Conservation (phyloP, 2,888 invertebrate genomes). For the Cyaniris semiargus region DNA sequence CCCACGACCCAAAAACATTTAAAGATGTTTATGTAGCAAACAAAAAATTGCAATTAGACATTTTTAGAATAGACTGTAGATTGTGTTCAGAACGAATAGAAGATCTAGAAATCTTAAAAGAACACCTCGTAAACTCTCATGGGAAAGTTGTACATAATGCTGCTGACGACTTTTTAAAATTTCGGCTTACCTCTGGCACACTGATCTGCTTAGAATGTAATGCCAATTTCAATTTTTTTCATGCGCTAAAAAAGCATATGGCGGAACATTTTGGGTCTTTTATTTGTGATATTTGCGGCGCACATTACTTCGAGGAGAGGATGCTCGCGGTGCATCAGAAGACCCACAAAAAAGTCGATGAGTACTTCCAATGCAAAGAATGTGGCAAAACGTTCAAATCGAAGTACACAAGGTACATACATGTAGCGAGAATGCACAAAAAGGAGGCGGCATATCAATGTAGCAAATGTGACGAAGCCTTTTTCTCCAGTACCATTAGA, state of each 20-base stretch:
- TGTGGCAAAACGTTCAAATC: slow-evolving; percentile 72
- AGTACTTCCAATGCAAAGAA: slow-evolving; percentile 70
- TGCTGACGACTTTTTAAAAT: slow-evolving; percentile 59
- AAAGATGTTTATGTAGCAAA: slow-evolving; percentile 46
- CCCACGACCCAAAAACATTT: slow-evolving; percentile 58
- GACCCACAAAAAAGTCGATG: slow-evolving; percentile 60
- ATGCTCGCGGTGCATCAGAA: slow-evolving; percentile 68
- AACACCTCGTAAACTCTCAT: slow-evolving; percentile 54
- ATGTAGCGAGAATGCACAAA: slow-evolving; percentile 61
- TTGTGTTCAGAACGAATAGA: slow-evolving; percentile 56
- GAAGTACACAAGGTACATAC: slow-evolving; percentile 64
- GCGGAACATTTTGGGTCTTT: slow-evolving; percentile 68
- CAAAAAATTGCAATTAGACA: slow-evolving; percentile 58
- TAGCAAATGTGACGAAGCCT: slow-evolving; percentile 63
- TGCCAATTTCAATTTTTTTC: slow-evolving; percentile 55
- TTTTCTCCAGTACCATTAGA: slow-evolving; percentile 62
- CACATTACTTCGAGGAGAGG: slow-evolving; percentile 70
- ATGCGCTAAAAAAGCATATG: slow-evolving; percentile 68
- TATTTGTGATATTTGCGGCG: slow-evolving; percentile 69
- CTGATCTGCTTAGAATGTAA: slow-evolving; percentile 52
- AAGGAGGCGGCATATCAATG: slow-evolving; percentile 69
- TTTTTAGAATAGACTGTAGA: slow-evolving; percentile 61
- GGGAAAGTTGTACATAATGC: slow-evolving; percentile 47
- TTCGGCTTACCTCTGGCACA: slow-evolving; percentile 53
- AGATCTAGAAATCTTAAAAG: slow-evolving; percentile 53